Base-by-base conservation (phyloP, 2,113 vertebrate species). In the Poicephalus gulielmi region DNA sequence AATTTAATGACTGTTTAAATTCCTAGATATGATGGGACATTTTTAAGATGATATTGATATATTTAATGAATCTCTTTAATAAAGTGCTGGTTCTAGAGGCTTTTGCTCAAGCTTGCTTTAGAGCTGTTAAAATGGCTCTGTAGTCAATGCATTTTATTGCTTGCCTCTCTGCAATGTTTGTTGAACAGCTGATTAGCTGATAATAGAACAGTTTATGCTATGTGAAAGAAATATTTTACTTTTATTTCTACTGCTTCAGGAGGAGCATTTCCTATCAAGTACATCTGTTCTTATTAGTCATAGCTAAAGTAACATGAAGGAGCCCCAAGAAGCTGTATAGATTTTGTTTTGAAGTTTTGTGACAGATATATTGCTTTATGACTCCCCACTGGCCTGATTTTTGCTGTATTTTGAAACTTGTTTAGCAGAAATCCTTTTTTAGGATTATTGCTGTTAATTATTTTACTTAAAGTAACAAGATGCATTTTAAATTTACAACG, bases 141-240 rank as follows among this genome's bases (percentile, higher is more conserved):
- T 77, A 88, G 80, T 86, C 80, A 49, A 35, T 89, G 86, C 22
- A 50, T 92, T 93, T 94, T 92, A 94, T 77, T 88, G 83, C 91
- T 83, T 62, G 86, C 69, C 64, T 88, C 71, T 86, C 2, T 92
- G 83, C 77, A 88, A 6, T 59, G 62, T 96, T 94, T 91, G 88
- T 90, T 37, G 83, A 83, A 71, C 63, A 88, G 83, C 79, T 92
- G 91, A 96, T 95, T 92, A 86, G 92, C 80, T 86, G 88, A 30
- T 94, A 91, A 75, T 30, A 46, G 55, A 92, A 43, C 88, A 46
- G 60, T 70, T 88, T 94, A 20, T 43, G 46, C 64, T 66, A 16
- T 66, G 73, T 53, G 64, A 84, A 82, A 78, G 71, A 81, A 95
- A 78, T 85, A 66, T 50, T 93, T 88, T 70, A 75, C 63, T 93